Evolutionary conservation across 2,797 vertebrate genomes (phyloP), one percentile per base, ranked within the genome.

Genomic region (Champsocephalus esox): DNA sequence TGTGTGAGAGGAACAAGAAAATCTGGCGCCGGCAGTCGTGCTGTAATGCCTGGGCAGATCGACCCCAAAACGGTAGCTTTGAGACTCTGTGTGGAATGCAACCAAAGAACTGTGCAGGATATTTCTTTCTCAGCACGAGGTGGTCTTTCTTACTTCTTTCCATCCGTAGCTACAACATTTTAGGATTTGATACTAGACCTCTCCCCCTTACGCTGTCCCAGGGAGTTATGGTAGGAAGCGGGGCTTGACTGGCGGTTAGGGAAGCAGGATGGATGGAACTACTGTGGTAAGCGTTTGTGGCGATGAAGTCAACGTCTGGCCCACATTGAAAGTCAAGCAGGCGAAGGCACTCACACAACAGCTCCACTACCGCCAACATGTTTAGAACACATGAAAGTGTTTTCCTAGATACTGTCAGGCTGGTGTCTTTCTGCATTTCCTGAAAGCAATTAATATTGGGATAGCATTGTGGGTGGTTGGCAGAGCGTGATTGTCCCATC

Each of bases 291-390:
- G 87, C 72, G 14, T 52, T 28, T 88, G 83, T 71, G 90, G 88
- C 48, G 68, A 92, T 94, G 90, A 94, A 88, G 89, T 95, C 93
- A 95, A 80, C 66, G 83, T 94, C 91, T 93, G 89, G 88, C 82
- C 84, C 81, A 68, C 81, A 89, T 89, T 76, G 88, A 87, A 88
- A 72, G 79, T 67, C 65, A 66, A 77, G 32, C 84, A 86, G 76
- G 70, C 83, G n/a, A 70, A 68, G 69, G n/a, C 55, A 67, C 74
- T 89, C 85, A 66, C 81, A 88, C 75, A 83, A 82, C 85, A 80
- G 82, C 79, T 64, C 28, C 63, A 45, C 46, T 71, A 45, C 70
- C 66, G 76, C 79, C 89, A 84, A 81, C 77, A 80, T 83, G 88
- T 87, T 88, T 76, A 83, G 72, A 89, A 60, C 84, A 81, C 65